Evolutionary conservation across 1,140 invertebrate genomes (phyloP).

Genomic region (Patella vulgata): DNA sequence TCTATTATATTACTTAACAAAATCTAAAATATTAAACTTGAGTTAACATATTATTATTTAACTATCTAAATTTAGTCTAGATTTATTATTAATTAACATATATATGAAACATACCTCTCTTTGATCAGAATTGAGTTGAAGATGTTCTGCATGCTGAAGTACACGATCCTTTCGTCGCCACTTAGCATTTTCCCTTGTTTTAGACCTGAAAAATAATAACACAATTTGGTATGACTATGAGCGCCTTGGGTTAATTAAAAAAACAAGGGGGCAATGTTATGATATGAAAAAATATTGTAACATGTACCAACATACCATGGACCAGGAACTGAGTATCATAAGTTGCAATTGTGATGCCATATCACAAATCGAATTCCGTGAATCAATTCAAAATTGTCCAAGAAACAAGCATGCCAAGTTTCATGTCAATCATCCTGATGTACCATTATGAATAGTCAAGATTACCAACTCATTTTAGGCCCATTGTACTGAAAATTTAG

Average conservation of each 20-base stretch:
- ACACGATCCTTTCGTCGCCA: slow-evolving; percentile 64
- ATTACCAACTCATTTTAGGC: too few relatives aligned
- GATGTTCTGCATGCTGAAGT: slow-evolving; percentile 63
- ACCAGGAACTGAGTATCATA: not conserved
- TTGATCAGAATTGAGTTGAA: slow-evolving; percentile 57
- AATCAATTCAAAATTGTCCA: not conserved
- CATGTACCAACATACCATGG: not conserved
- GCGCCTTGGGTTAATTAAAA: not conserved
- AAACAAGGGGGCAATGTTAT: not conserved
- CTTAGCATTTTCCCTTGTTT: slow-evolving; percentile 57
- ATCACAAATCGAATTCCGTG: not conserved
- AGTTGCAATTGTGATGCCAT: not conserved
- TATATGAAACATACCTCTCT: slow-evolving; percentile 49
- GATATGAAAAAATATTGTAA: too few relatives aligned
- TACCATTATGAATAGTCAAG: too few relatives aligned
- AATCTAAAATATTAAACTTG: too few relatives aligned
- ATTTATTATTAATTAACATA: too few relatives aligned
- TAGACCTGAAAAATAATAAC: slow-evolving; percentile 36
- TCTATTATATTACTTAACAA: too few relatives aligned
- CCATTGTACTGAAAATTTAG: too few relatives aligned
- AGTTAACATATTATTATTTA: too few relatives aligned
- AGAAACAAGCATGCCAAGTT: too few relatives aligned
- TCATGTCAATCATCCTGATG: too few relatives aligned
- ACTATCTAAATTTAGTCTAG: too few relatives aligned
- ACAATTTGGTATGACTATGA: not conserved